Evolutionary conservation across 2,113 vertebrate genomes (phyloP), one percentile per base, ranked within the genome.

Genomic region (Lepidothrix coronata): DNA sequence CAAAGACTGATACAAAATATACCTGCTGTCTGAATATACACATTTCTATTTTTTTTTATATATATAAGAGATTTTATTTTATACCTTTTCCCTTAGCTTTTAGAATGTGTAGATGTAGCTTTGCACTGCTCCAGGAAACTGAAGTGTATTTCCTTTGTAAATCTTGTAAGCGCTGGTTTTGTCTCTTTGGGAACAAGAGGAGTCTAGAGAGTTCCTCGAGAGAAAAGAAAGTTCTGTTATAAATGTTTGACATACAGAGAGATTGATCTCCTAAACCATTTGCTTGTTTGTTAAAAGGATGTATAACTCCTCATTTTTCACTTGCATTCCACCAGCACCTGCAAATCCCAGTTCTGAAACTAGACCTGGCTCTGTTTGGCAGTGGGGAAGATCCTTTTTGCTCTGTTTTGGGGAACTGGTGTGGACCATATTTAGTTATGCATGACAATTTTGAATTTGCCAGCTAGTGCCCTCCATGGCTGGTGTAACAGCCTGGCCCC

Each of bases 141-240:
- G 44, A 85, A 91, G 20, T 88, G 24, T 20, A 62, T 93, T 95
- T 70, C 66, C 77, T 85, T 41, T 79, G 84, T 61, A 75, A 76
- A 75, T 79, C 89, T 75, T 78, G 11, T 82, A 68, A 70, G 35
- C 54, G 20, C 28, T 72, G 31, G 12, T 61, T 93, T 89, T 87
- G 39, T 57, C 37, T 82, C 73, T 77, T 76, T 81, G 62, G n/a
- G 41, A 91, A 13, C 14, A 78, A 87, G 79, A 78, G 91, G 23
- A 68, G 4, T 17, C 22, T 57, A n/a, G 19, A 81, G 48, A 61
- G 23, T 30, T 87, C 66, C 82, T 89, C 48, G 44, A 78, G n/a
- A 59, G 41, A 44, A 76, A 70, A 52, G n/a, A 33, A 66, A 63
- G 15, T 48, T 83, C 43, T 87, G 4, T 41, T 72, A 25, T 6